These are phyloP conservation scores for Gryllus longicercus DNA, from an alignment of 2,888 invertebrate species.

Conservation along the genomic window DNA sequence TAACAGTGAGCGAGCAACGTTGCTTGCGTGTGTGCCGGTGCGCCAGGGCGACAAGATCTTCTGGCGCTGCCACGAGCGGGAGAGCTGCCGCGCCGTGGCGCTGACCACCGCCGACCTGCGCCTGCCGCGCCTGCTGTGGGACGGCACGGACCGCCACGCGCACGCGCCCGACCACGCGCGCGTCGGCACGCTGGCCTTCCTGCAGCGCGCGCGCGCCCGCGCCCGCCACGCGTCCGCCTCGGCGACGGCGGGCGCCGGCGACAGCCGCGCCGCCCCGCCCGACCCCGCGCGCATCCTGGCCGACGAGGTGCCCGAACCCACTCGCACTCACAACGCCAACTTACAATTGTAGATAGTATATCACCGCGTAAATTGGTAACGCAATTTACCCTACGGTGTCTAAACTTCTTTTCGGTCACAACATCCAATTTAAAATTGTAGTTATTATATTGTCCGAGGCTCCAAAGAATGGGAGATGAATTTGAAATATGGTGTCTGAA, in stretches of 20 bases:
- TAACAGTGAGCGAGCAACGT: too few species aligned
- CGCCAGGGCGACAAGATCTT: not conserved
- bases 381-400: too few species aligned
- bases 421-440: too few species aligned
- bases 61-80: slow-evolving; percentile 2
- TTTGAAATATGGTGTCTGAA: too few species aligned
- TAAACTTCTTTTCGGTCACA: too few species aligned
- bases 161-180: not conserved
- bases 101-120: not conserved
- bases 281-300: not conserved
- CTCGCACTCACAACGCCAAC: too few species aligned
- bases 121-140: not conserved
- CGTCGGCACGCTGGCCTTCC: not conserved
- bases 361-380: too few species aligned
- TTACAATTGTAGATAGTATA: too few species aligned
- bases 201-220: not conserved
- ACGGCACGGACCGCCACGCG: not conserved
- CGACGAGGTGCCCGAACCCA: too few species aligned
- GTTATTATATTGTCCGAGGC: too few species aligned
- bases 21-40: too few species aligned
- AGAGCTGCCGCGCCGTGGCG: not conserved
- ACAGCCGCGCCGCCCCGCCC: not conserved
- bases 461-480: too few species aligned
- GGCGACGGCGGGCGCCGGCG: not conserved
- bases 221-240: not conserved